A percentile compares a stretch with the other conserved stretches of the same genome.
Evolutionary conservation across 2,888 invertebrate genomes (phyloP).

Genomic region (Julus scandinavius): DNA sequence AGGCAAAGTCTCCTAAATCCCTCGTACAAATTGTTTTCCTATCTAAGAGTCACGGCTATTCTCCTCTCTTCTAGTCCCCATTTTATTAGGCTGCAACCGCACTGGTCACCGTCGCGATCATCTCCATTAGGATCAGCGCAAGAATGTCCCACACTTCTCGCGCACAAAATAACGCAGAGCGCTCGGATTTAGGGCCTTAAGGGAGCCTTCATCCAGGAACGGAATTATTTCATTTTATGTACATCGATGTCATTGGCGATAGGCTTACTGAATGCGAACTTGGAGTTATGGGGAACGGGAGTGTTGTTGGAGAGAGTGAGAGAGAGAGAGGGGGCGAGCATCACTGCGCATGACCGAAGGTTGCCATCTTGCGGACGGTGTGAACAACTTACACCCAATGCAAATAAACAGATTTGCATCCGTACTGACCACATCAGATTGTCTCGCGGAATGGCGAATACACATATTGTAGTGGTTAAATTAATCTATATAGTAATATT

Average conservation of each 20-base stretch:
- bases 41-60: conserved; percentile 48
- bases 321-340: neutral
- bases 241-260: conserved; percentile 33
- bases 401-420: neutral
- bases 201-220: conserved; percentile 16
- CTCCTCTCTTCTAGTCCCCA: neutral
- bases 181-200: conserved; percentile 33
- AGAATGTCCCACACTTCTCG: conserved; percentile 18
- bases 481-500: too few species aligned
- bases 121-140: conserved; percentile 48
- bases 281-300: neutral
- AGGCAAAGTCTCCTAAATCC: conserved; percentile 55
- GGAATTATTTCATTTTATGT: conserved; percentile 47
- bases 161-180: conserved; percentile 43
- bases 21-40: conserved; percentile 54
- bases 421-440: neutral
- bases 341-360: neutral
- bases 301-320: too few species aligned
- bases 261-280: neutral
- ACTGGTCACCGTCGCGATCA: conserved; percentile 22
- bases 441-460: too few species aligned
- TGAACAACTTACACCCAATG: neutral
- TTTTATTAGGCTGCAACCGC: conserved; percentile 41
- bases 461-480: too few species aligned
- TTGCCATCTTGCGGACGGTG: neutral